Conservation (phyloP, 2,113 vertebrate genomes). For the Smithornis capensis region DNA sequence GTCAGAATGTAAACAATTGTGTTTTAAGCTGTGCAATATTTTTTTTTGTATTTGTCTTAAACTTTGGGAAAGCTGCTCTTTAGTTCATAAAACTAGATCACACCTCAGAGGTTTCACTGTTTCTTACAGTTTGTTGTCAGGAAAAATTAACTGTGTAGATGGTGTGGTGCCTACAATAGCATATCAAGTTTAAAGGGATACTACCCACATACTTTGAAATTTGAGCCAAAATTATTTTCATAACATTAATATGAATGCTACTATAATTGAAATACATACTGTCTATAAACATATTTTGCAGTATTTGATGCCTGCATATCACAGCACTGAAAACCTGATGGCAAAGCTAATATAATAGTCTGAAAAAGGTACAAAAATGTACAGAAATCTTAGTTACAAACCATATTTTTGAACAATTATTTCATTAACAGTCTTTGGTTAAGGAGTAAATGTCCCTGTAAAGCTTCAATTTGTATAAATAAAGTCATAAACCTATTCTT, state of each 20-base stretch:
- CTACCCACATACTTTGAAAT: neutral
- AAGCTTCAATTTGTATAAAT: constrained; percentile 36
- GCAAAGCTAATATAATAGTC: neutral
- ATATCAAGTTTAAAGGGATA: neutral
- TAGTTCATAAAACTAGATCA: constrained; percentile 35
- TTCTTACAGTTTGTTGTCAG: constrained; percentile 17
- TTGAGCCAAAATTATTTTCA: constrained; percentile 4
- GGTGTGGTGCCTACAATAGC: neutral
- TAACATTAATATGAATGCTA: neutral
- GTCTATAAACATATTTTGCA: neutral
- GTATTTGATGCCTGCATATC: neutral
- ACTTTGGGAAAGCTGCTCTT: constrained; percentile 63
- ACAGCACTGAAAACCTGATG: neutral
- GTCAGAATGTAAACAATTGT: constrained; percentile 63
- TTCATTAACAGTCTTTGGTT: neutral
- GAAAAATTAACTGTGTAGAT: neutral
- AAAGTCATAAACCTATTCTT: constrained; percentile 10
- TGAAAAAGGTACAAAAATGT: constrained; percentile 7
- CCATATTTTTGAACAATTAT: neutral
- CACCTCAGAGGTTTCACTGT: constrained; percentile 2
- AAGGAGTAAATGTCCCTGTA: neutral
- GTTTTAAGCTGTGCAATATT: constrained; percentile 67
- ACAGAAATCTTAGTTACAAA: neutral
- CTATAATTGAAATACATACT: neutral
- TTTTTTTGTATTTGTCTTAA: constrained; percentile 57